phyloP scores from a whole-genome alignment of 2,113 vertebrate species.

The Burhinus oedicnemus region DNA sequence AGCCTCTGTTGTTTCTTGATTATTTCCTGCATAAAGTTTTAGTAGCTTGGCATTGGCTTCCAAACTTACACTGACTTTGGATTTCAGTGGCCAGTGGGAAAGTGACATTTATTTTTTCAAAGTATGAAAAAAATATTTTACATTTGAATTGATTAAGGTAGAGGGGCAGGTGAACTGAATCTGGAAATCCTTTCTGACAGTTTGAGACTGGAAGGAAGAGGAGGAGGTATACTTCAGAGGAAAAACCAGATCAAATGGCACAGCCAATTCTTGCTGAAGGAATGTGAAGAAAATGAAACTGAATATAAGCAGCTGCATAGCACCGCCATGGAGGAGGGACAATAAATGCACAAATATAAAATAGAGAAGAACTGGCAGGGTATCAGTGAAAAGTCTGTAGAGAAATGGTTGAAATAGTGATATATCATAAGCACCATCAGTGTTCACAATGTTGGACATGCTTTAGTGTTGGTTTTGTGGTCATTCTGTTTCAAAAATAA shows the following conservation, averaged over 20 bases:
- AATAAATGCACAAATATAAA: not conserved
- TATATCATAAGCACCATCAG: not conserved
- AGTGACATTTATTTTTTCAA: not conserved
- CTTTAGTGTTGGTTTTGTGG: not conserved
- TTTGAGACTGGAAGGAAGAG: not conserved
- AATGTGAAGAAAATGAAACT: not conserved
- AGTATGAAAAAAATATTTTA: not conserved
- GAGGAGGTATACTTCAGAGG: not conserved
- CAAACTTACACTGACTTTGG: not conserved
- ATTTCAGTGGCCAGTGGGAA: not conserved
- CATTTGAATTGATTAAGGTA: not conserved
- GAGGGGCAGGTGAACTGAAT: not conserved
- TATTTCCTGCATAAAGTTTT: not conserved
- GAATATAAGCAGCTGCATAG: not conserved
- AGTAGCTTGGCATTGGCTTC: not conserved
- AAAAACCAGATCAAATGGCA: not conserved
- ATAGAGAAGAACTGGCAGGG: not conserved
- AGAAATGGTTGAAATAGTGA: not conserved
- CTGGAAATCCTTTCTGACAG: not conserved
- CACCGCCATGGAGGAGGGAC: not conserved
- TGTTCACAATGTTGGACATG: not conserved
- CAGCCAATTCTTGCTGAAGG: not conserved
- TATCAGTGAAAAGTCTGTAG: not conserved
- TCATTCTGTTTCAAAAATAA: not conserved
- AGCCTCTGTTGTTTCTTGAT: not conserved